A percentile compares a stretch with the other conserved stretches of the same genome.
Conservation (phyloP, 2,888 invertebrate species). For the Theodoxus fluviatilis region DNA sequence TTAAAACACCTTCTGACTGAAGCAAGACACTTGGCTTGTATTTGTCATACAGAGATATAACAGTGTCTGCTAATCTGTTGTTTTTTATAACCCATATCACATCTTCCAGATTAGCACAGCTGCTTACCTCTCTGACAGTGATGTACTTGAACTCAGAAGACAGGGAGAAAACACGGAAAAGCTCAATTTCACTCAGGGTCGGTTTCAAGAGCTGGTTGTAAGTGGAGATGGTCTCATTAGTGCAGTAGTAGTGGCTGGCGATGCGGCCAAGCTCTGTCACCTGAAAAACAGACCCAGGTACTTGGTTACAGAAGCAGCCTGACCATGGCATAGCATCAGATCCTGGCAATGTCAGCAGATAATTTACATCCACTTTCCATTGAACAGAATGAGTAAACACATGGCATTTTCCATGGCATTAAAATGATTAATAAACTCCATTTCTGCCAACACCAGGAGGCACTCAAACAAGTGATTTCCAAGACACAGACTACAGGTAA, state of each 20-base stretch:
- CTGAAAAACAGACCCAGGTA: too few relatives aligned
- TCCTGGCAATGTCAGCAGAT: neutral
- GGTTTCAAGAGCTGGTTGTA: constrained; percentile 96
- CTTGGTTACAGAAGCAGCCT: too few relatives aligned
- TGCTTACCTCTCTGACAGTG: constrained; percentile 72
- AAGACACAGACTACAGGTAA: too few relatives aligned
- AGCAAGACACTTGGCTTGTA: too few relatives aligned
- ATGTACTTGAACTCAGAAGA: constrained; percentile 95
- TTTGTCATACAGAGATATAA: too few relatives aligned
- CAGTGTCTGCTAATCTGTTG: neutral
- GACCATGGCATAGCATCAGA: neutral
- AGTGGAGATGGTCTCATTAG: constrained; percentile 93
- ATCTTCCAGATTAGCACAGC: neutral
- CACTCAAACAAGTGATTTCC: too few relatives aligned
- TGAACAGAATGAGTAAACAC: too few relatives aligned
- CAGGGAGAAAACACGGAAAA: constrained; percentile 96
- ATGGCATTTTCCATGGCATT: too few relatives aligned
- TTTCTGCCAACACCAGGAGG: neutral
- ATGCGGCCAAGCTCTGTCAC: constrained; percentile 96
- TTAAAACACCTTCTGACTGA: too few relatives aligned
- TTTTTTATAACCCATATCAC: neutral
- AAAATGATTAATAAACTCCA: too few relatives aligned
- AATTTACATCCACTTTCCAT: too few relatives aligned
- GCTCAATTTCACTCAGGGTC: constrained; percentile 94
- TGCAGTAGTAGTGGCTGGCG: constrained; percentile 97